A percentile compares a stretch with the other conserved stretches of the same genome.
These are phyloP conservation scores for Oreochromis spilurus DNA, from an alignment of 2,113 vertebrate genomes.

Conservation along the genomic window DNA sequence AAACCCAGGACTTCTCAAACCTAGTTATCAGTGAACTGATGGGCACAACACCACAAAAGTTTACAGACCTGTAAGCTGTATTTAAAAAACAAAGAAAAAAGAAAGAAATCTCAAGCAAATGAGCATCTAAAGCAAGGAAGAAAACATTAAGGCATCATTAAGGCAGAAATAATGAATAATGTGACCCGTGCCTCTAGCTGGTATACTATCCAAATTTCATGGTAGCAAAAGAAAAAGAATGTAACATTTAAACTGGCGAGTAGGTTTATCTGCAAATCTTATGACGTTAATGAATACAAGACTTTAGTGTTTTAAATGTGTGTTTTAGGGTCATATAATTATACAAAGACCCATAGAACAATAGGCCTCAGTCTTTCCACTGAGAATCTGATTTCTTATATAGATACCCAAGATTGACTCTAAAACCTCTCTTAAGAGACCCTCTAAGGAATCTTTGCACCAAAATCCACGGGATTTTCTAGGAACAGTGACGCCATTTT, in stretches of 20 bases:
- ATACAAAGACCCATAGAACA: neutral
- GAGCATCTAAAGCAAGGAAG: neutral
- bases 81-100: neutral
- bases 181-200: neutral
- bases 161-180: neutral
- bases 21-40: neutral
- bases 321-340: neutral
- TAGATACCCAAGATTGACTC: neutral
- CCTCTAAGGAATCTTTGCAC: neutral
- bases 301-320: neutral
- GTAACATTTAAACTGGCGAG: neutral
- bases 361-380: neutral
- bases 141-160: neutral
- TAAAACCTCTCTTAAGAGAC: neutral
- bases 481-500: neutral
- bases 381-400: neutral
- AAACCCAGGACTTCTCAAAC: neutral
- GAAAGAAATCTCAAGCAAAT: neutral
- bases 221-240: neutral
- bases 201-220: neutral
- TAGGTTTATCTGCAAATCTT: neutral
- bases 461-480: neutral
- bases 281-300: neutral
- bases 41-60: neutral
- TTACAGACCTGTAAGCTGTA: neutral